Evolutionary conservation across 2,797 vertebrate genomes (phyloP).

Genomic region (Leucoraja ocellata): DNA sequence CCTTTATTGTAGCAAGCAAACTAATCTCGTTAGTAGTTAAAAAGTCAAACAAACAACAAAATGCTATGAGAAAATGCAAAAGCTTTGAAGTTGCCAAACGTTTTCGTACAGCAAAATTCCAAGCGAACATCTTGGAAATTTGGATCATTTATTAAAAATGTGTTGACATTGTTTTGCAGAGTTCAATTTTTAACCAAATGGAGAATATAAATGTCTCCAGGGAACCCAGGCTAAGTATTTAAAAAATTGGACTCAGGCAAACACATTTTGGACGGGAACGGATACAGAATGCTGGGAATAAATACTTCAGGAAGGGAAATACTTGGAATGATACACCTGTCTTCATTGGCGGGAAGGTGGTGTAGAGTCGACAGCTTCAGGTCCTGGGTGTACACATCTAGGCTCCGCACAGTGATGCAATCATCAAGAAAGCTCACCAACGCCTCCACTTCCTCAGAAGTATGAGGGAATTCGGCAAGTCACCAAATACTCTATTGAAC

Average conservation of each 20-base stretch:
- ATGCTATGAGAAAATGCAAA: neutral
- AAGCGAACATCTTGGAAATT: neutral
- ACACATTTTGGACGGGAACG: neutral
- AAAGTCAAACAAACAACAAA: neutral
- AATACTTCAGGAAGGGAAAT: neutral
- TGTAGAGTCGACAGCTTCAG: no score
- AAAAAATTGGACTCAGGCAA: neutral
- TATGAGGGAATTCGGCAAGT: no score
- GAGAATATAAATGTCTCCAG: neutral
- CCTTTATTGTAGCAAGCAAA: neutral
- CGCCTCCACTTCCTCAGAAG: no score
- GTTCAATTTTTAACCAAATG: neutral
- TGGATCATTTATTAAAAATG: neutral
- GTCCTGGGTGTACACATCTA: no score
- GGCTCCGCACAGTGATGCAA: no score
- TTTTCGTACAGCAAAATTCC: neutral
- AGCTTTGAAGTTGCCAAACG: neutral
- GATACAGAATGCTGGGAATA: neutral
- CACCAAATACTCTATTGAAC: no score
- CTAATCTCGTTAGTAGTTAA: neutral
- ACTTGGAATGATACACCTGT: no score
- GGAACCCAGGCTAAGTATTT: neutral
- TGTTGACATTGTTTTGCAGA: neutral
- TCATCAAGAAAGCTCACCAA: no score
- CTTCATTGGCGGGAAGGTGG: no score